Percentiles rank a stretch among this genome's conserved stretches.
These are phyloP conservation scores for Cryptus viduatorius DNA, from an alignment of 2,888 invertebrate genomes.

Conservation along the genomic window DNA sequence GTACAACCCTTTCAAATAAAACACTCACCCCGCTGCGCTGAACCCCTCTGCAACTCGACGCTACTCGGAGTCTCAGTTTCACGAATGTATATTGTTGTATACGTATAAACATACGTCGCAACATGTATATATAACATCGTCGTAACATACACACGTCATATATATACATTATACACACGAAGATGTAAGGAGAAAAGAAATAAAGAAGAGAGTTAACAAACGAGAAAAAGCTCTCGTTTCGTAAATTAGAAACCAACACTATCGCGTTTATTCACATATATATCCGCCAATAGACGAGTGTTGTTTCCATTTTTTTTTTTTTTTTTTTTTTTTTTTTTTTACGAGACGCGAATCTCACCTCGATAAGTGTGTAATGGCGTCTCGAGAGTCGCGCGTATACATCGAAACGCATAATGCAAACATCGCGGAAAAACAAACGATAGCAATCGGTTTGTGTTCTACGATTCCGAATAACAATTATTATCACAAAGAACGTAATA, in stretches of 20 bases:
- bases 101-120: background rate
- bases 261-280: conserved; percentile 27
- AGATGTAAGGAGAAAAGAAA: conserved; percentile 10
- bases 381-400: conserved; percentile 13
- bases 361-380: conserved; percentile 3
- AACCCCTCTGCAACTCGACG: conserved; percentile 31
- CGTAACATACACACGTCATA: background rate
- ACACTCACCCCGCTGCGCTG: conserved; percentile 40
- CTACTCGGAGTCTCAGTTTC: background rate
- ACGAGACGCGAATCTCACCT: background rate
- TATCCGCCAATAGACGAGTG: background rate
- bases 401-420: background rate
- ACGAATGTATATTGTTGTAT: background rate
- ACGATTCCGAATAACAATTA: conserved; percentile 22
- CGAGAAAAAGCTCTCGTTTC: conserved; percentile 45
- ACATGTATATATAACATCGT: conserved; percentile 5
- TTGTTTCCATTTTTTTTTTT: conserved; percentile 30
- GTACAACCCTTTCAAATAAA: conserved; percentile 55
- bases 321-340: conserved; percentile 20
- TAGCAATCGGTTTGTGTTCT: conserved; percentile 29
- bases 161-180: background rate
- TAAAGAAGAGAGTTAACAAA: conserved; percentile 16
- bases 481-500: conserved; percentile 6
- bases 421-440: background rate
- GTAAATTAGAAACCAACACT: conserved; percentile 48